Evolutionary conservation across 1,140 invertebrate genomes (phyloP), one percentile per base, ranked within the genome.

Genomic region (Calephelis nemesis): DNA sequence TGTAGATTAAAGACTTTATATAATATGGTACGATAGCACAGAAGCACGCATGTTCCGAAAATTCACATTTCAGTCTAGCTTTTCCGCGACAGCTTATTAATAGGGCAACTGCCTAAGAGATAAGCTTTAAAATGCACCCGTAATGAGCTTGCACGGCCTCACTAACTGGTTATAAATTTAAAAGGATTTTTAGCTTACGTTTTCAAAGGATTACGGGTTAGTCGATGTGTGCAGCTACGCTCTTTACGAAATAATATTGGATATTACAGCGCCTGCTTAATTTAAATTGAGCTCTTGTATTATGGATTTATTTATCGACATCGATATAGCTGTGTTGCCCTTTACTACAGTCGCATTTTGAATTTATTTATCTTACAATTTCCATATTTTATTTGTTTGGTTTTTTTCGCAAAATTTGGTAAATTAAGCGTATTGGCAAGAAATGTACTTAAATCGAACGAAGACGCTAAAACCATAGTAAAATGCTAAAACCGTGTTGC

Each of bases 71-170:
- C 54, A 39, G 19, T 58, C 54, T 58, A 58, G 54, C 54, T 58
- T 58, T 58, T 47, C 70, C 73, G 58, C 73, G 69, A 71, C 68
- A 75, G 71, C 69, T 65, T 70, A 71, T 72, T 75, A 75, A 71
- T 69, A 72, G 65, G 65, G 70, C 72, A 73, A 72, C 71, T 68
- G 76, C 67, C 64, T 68, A 71, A 72, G 68, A 75, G 71, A 74
- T 78, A 78, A 74, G 72, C 74, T 73, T 74, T 75, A 75, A 75
- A 75, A 76, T 75, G 70, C 74, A 74, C 66, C 65, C 63, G 76
- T 78, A 78, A 77, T 77, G 73, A 77, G 71, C 71, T 73, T 70
- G 71, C 68, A 75, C 68, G 69, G 71, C 62, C 64, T 70, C 67
- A 72, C 71, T 75, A 74, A 75, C 74, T 69, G 72, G 66, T 65